phyloP scores from a whole-genome alignment of 2,113 vertebrate species.

The Malurus elegans region DNA sequence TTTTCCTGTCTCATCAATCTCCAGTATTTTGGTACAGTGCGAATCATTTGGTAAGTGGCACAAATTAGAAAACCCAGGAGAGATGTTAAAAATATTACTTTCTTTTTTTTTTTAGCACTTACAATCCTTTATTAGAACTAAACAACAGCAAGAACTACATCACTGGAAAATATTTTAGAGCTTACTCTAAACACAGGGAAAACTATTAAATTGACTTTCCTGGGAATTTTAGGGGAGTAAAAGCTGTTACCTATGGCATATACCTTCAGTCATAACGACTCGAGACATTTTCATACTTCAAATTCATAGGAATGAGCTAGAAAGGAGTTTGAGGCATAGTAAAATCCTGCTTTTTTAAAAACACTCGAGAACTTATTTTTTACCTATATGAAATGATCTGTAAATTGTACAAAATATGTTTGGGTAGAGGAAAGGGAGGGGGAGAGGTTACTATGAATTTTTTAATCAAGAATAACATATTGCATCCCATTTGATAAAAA shows the following conservation, averaged over 20 bases:
- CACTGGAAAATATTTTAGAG: neutral
- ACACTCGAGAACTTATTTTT: neutral
- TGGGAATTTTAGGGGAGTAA: neutral
- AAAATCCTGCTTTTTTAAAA: neutral
- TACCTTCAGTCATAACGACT: neutral
- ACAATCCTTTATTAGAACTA: neutral
- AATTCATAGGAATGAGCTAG: neutral
- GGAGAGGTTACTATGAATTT: neutral
- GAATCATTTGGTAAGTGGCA: conserved; percentile 42
- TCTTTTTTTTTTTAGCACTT: neutral
- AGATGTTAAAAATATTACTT: conserved; percentile 19
- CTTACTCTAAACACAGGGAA: neutral
- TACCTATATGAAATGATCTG: neutral
- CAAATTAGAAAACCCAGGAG: conserved; percentile 24
- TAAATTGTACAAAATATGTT: neutral
- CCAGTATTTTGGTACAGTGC: conserved; percentile 44
- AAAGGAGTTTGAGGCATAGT: neutral
- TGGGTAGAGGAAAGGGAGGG: neutral
- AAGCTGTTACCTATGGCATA: neutral
- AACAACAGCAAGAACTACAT: neutral
- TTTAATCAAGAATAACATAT: conserved; percentile 6
- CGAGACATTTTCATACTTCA: neutral
- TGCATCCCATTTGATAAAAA: conserved; percentile 1
- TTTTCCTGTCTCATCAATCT: conserved; percentile 58
- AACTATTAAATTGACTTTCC: neutral